Evolutionary conservation across 1,140 invertebrate genomes (phyloP).

Genomic region (Pseudomyrmex flavicornis): DNA sequence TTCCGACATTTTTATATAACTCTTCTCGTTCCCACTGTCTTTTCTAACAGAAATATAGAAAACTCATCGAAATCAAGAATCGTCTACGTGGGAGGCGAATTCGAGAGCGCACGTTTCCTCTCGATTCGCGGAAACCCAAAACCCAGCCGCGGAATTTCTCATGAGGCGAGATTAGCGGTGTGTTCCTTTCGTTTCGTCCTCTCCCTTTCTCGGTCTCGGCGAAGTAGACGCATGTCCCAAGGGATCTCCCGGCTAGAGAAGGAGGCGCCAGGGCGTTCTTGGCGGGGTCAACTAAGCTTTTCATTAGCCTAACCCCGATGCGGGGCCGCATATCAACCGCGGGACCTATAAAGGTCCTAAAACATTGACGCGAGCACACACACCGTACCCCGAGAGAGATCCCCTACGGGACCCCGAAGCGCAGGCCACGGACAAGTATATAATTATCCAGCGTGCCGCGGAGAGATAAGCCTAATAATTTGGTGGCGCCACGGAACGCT

Average conservation of each 20-base stretch:
- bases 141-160: conserved; percentile 62
- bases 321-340: conserved; percentile 72
- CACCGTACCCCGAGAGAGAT: conserved; percentile 45
- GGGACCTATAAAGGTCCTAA: conserved; percentile 77
- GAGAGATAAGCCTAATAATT: conserved; percentile 80
- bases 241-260: conserved; percentile 64
- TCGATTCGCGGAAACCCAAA: conserved; percentile 67
- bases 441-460: conserved; percentile 78
- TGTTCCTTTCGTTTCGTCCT: conserved; percentile 35
- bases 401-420: conserved; percentile 65
- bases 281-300: conserved; percentile 84
- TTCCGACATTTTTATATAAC: too few relatives aligned
- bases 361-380: conserved; percentile 81
- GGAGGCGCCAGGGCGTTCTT: conserved; percentile 84
- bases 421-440: conserved; percentile 66
- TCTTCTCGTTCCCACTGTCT: too few relatives aligned
- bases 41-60: conserved; percentile 17
- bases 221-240: conserved; percentile 39
- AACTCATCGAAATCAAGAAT: conserved; percentile 19
- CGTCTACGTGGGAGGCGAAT: conserved; percentile 68
- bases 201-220: conserved; percentile 29
- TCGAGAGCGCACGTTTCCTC: conserved; percentile 38
- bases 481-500: conserved; percentile 79
- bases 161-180: conserved; percentile 67
- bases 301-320: conserved; percentile 82